phyloP scores from a whole-genome alignment of 2,113 vertebrate genomes.

The Chelonoidis abingdonii region DNA sequence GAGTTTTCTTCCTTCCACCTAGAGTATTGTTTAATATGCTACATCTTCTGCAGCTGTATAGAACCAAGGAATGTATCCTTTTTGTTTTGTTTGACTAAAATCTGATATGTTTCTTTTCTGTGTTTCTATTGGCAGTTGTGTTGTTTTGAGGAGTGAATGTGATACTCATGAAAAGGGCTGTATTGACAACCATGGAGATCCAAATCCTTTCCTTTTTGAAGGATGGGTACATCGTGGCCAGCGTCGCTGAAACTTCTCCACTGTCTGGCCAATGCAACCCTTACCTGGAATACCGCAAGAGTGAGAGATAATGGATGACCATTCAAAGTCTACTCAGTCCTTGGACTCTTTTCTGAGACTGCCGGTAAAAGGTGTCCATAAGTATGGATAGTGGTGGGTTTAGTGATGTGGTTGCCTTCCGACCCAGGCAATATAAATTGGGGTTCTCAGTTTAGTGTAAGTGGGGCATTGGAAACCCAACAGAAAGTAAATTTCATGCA shows the following conservation, averaged over 20 bases:
- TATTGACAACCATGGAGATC: neutral
- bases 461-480: neutral
- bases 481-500: neutral
- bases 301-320: neutral
- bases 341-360: neutral
- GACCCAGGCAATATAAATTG: neutral
- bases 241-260: neutral
- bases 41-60: neutral
- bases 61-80: neutral
- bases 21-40: neutral
- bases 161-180: neutral
- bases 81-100: neutral
- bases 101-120: neutral
- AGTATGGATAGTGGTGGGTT: neutral
- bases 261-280: neutral
- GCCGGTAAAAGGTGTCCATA: neutral
- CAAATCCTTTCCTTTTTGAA: neutral
- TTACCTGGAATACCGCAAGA: neutral
- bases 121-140: neutral
- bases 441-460: neutral
- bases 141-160: neutral
- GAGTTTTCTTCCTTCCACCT: neutral
- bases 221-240: neutral
- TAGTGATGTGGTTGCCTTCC: neutral
- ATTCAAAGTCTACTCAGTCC: neutral